Conservation (phyloP, 2,888 invertebrate genomes). For the Dugesia japonica region DNA sequence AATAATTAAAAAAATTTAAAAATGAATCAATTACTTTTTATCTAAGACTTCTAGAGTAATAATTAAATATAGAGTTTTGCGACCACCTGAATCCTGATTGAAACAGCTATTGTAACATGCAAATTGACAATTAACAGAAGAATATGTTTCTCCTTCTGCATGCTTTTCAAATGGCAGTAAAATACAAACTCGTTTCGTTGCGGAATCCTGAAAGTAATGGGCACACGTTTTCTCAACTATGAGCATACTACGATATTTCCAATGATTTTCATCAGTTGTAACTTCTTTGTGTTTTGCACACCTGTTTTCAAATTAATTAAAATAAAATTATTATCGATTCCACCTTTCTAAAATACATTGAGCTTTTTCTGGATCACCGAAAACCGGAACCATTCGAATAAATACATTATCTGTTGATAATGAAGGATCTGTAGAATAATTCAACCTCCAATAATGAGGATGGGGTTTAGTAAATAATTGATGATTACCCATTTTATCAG, state of each 20-base stretch:
- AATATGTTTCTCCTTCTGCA: conserved; percentile 20
- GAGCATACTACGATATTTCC: conserved; percentile 21
- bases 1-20: not conserved
- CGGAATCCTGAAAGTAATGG: conserved; percentile 23
- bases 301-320: not conserved
- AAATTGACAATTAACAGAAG: conserved; percentile 30
- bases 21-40: not conserved
- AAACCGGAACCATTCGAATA: conserved; percentile 28
- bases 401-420: not conserved
- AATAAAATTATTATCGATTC: not conserved
- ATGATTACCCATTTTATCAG: conserved; percentile 5
- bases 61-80: conserved; percentile 25
- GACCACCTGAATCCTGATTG: conserved; percentile 16
- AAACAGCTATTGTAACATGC: conserved; percentile 27
- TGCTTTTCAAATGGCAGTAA: conserved; percentile 24
- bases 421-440: not conserved
- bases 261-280: conserved; percentile 7
- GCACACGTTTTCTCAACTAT: conserved; percentile 21
- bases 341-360: conserved; percentile 26
- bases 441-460: conserved; percentile 12
- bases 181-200: conserved; percentile 25
- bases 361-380: conserved; percentile 25
- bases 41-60: conserved; percentile 26
- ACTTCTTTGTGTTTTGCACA: conserved; percentile 28
- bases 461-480: conserved; percentile 1